A percentile compares a stretch with the other conserved stretches of the same genome.
Conservation (phyloP, 2,797 vertebrate genomes). For the Halcyon leucocephala region DNA sequence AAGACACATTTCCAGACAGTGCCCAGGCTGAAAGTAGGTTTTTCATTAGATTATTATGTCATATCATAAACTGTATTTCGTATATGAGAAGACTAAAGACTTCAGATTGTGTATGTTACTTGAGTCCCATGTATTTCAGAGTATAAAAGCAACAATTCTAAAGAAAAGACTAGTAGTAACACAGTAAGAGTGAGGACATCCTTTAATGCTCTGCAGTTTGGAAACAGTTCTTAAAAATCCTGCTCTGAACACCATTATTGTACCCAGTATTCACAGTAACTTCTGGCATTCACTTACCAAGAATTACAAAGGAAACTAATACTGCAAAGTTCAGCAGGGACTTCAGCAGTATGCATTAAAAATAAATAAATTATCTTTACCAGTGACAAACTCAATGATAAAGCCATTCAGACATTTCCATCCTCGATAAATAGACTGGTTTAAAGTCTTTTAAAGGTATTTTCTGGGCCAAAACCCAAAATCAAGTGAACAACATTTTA, state of each 20-base stretch:
- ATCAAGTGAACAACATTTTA: neutral
- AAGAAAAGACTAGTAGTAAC: neutral
- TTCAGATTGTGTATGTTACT: neutral
- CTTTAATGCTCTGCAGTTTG: neutral
- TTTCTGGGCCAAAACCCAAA: neutral
- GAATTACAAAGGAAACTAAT: neutral
- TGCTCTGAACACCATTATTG: neutral
- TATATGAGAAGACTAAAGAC: neutral
- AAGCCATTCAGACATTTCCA: neutral
- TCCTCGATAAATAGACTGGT: neutral
- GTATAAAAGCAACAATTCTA: neutral
- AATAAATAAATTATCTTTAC: neutral
- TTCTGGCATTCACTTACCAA: neutral
- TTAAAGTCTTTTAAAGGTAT: neutral
- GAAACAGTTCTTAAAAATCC: neutral
- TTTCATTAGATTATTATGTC: neutral
- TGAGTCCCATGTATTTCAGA: neutral
- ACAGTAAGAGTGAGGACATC: neutral
- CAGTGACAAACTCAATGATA: neutral
- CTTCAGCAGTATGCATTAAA: neutral
- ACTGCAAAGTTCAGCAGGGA: neutral
- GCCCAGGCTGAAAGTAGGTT: neutral
- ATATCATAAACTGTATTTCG: neutral
- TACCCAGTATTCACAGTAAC: neutral
- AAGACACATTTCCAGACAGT: neutral